Evolutionary conservation across 2,797 vertebrate species (phyloP), one percentile per base, ranked within the genome.

Genomic region (Leptodactylus fallax): DNA sequence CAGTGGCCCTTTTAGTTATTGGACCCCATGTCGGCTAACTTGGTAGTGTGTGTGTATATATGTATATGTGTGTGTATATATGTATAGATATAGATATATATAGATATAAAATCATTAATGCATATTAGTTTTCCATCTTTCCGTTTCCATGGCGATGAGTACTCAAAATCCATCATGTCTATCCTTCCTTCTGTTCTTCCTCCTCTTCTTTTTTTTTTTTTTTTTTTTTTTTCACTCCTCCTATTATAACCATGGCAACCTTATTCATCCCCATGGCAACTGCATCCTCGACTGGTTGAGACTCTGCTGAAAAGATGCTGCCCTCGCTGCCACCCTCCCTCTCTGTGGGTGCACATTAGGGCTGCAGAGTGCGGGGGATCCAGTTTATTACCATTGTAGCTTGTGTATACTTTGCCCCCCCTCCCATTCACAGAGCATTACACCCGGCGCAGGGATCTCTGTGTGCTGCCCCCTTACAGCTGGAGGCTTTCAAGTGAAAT

Each of bases 181-280:
- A 81, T 88, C 67, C 45, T 69, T 84, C 81, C 87, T 89, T 76
- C 79, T 95, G 23, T 67, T 67, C 63, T 69, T 84, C 81, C 87
- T 89, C 67, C 79, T 95, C n/a, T 67, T 67, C 63, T 63, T 69
- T 14, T 16, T 27, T 16, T 9, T 17, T 36, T 4, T 36, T 27
- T 14, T 36, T 14, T 47, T 47, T 9, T 45, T 72, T 93, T 90
- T 92, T 93, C 92, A 94, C 90, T 47, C 91, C 93, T 88, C 86
- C 89, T 78, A 21, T 86, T 51, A 91, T 93, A 92, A 92, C 93
- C 93, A 93, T 90, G 63, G 95, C 94, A 95, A 95, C 95, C 63
- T 51, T 12, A 87, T 85, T 81, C 49, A 81, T 90, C 88, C 45
- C 90, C 86, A 90, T 89, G 83, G 87, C 85, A 91, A 90, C 90